These are phyloP conservation scores for Chelidonichthys spinosus DNA, from an alignment of 2,797 vertebrate genomes.

Conservation along the genomic window DNA sequence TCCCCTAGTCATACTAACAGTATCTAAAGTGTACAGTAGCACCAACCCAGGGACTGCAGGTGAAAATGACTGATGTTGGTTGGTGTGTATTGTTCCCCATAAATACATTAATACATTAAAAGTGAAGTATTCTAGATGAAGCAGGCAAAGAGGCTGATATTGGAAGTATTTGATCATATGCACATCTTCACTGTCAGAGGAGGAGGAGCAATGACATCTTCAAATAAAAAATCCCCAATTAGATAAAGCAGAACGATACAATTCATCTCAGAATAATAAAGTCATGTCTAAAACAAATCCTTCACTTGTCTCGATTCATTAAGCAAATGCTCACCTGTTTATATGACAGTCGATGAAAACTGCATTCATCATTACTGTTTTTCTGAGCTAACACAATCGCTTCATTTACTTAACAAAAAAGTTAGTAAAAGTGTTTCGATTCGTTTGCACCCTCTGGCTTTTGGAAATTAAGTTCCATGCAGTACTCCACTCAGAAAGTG, in stretches of 20 bases:
- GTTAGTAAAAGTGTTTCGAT: not conserved
- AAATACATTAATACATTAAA: not conserved
- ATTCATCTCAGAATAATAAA: not conserved
- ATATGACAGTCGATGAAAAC: conserved; percentile 32
- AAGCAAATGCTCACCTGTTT: not conserved
- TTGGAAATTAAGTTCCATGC: not conserved
- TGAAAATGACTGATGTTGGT: not conserved
- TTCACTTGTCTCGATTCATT: conserved; percentile 18
- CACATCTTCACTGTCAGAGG: not conserved
- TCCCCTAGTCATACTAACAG: not conserved
- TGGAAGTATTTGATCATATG: not conserved
- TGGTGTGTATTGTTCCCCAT: not conserved
- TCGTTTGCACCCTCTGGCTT: not conserved
- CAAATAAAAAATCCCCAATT: not conserved
- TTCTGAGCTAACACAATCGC: conserved; percentile 5
- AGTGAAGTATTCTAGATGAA: not conserved
- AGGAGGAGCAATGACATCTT: conserved; percentile 7
- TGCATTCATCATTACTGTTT: conserved; percentile 10
- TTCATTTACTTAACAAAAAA: conserved; percentile 10
- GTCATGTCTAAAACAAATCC: conserved; percentile 3
- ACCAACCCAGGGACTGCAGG: not conserved
- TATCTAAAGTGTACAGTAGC: not conserved
- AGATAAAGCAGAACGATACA: not conserved
- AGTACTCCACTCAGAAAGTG: not conserved
- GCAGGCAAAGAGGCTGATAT: not conserved